Evolutionary conservation across 2,113 vertebrate species (phyloP), one percentile per base, ranked within the genome.

Genomic region (Myotis yumanensis): DNA sequence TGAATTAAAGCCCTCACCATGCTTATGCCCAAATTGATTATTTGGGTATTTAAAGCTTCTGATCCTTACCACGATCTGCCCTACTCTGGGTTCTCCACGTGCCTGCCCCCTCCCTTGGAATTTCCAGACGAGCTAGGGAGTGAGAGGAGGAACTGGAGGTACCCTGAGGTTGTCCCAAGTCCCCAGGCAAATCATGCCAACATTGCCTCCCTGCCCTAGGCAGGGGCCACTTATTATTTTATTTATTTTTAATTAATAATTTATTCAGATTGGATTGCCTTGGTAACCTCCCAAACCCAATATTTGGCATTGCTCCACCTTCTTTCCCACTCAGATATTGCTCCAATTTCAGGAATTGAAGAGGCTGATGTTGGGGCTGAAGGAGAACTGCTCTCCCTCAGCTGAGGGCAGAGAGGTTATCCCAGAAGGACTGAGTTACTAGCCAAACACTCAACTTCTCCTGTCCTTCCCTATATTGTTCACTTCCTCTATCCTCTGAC

Each of bases 191-290:
- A 66, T 96, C 77, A 96, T 92, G 96, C 96, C 96, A 97, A 95
- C 86, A 7, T 87, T 97, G 95, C 97, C 96, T 97, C 96, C 97
- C 94, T 91, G 89, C 94, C 83, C 96, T 96, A 96, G 96, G 96
- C 90, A 96, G 97, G 97, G 95, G 71, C 90, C 93, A 96, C 80
- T 96, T 96, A 95, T 93, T 97, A 96, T 94, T 97, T 97, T 97
- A 97, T 97, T 97, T 97, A 97, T 97, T 97, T 96, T 97, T 97
- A 97, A 97, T 96, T 97, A 97, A 97, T 97, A 97, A 97, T 95
- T 97, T 97, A 97, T 97, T 97, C 95, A 89, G 94, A 96, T 97
- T 97, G 96, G 96, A 96, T 95, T 93, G 97, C 96, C 95, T 97
- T 97, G 96, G 89, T 97, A 92, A 94, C 96, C 86, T 95, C 91